These are phyloP conservation scores for Neoniphon sammara DNA, from an alignment of 2,797 vertebrate species.

Conservation along the genomic window DNA sequence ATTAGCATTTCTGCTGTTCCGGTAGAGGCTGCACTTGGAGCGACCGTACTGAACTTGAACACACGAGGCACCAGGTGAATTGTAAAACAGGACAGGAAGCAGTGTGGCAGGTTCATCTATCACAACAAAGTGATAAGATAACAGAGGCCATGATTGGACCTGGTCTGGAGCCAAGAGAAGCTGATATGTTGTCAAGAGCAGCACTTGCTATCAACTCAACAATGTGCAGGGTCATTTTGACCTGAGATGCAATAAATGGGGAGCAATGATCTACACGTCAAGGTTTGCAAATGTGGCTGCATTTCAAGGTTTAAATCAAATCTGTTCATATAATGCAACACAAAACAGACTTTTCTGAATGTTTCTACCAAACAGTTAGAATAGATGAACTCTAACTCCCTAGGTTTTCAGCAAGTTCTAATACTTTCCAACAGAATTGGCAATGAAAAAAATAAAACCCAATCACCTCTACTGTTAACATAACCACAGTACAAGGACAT, in stretches of 20 bases:
- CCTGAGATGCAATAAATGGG: conserved; percentile 36
- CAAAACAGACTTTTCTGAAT: not conserved
- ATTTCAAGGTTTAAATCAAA: too few relatives aligned
- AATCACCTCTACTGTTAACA: conserved; percentile 56
- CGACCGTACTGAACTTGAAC: conserved; percentile 28
- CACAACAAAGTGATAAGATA: conserved; percentile 44
- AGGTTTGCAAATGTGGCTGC: too few relatives aligned
- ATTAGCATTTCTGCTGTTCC: conserved; percentile 48
- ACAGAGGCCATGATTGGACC: conserved; percentile 45
- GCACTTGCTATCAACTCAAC: conserved; percentile 42
- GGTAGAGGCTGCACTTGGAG: conserved; percentile 25
- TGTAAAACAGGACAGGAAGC: conserved; percentile 35
- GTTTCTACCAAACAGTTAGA: not conserved
- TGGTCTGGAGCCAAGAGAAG: conserved; percentile 45
- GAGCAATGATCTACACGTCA: not conserved
- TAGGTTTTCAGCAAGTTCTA: conserved; percentile 23
- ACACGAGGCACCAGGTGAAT: conserved; percentile 40
- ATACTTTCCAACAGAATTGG: conserved; percentile 14
- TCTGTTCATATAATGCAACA: not conserved
- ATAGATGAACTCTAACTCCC: not conserved
- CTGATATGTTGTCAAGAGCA: conserved; percentile 48
- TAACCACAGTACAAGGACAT: conserved; percentile 58
- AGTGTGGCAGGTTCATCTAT: conserved; percentile 47
- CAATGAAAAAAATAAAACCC: conserved; percentile 20
- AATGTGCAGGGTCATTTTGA: conserved; percentile 41